These are phyloP conservation scores for Amiota minor DNA, from an alignment of 2,888 invertebrate genomes.

Conservation along the genomic window DNA sequence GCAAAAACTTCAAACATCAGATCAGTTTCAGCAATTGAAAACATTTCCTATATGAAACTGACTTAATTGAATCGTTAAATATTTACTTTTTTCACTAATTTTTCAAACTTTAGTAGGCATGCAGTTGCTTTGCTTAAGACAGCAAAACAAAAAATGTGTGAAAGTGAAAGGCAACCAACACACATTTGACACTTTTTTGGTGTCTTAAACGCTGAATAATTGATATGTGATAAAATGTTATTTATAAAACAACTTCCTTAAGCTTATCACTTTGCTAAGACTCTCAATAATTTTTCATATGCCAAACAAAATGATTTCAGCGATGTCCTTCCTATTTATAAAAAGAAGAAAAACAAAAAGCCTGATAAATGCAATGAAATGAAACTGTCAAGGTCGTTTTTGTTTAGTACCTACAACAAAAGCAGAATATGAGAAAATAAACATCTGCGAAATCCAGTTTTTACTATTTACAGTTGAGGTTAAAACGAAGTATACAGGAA, in stretches of 20 bases:
- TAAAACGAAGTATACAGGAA: background rate
- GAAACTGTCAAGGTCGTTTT: constrained; percentile 14
- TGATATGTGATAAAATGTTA: background rate
- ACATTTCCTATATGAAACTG: too few relatives aligned
- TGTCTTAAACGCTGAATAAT: background rate
- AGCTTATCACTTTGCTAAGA: background rate
- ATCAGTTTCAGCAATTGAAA: too few relatives aligned
- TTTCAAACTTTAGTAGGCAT: too few relatives aligned
- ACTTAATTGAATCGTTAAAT: too few relatives aligned
- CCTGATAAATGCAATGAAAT: background rate
- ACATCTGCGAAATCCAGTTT: constrained; percentile 18
- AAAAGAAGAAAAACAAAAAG: background rate
- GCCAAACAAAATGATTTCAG: background rate
- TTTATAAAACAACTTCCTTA: background rate
- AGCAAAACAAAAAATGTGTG: background rate
- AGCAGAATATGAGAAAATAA: background rate
- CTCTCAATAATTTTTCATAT: background rate
- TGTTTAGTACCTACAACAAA: background rate
- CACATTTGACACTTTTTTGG: background rate
- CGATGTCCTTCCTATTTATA: background rate
- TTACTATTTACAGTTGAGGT: background rate
- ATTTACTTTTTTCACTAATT: too few relatives aligned
- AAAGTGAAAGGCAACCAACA: constrained; percentile 11
- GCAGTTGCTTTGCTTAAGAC: too few relatives aligned
- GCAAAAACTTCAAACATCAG: too few relatives aligned